Base-by-base conservation (phyloP, 2,888 invertebrate species). In the Lepidochrysops patricia region DNA sequence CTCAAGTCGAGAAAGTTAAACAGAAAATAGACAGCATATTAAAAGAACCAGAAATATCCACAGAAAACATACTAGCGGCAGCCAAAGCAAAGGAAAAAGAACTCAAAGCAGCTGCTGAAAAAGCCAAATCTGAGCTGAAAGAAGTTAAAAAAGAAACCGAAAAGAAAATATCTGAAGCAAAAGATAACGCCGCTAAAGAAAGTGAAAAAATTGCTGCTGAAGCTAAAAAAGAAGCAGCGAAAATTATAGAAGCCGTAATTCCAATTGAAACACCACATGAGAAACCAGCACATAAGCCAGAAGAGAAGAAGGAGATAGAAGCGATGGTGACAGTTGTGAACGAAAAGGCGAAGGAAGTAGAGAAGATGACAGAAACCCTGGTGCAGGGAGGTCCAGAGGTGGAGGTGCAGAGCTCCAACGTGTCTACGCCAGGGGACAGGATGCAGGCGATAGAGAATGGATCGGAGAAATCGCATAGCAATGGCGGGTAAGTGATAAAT, bases 381-480 rank as follows among this genome's bases (percentile, higher is more conserved):
- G 90, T 92, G 34, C 90, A 90, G 69, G 91, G 90, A 15, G 91
- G 91, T 62, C 89, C 91, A 48, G 92, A 92, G 64, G 86, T 91
- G 13, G 92, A 92, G 71, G 90, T 91, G 62, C 91, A 91, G 69
- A 91, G 91, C 77, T 91, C 91, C 6, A 92, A 92, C 70, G 71
- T 89, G 37, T 84, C 89, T 0, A 79, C 86, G 27, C 83, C 86
- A 0, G 79, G 75, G 0, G 75, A 77, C 6, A 84, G 80, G 35
- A 65, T 72, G 6, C 72, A 73, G 84, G 80, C 64, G 75, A 72
- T 68, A 29, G 82, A 79, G 4, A 80, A 77, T 37, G 80, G 72
- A 5, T 88, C 85, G 0, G 82, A 84, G 57, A 82, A 79, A 63
- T 87, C 87, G 63, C 84, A 82, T 26, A 89, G 85, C 68, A 89